These are phyloP conservation scores for Sminthurinus signatus DNA, from an alignment of 1,140 invertebrate genomes.

Conservation along the genomic window DNA sequence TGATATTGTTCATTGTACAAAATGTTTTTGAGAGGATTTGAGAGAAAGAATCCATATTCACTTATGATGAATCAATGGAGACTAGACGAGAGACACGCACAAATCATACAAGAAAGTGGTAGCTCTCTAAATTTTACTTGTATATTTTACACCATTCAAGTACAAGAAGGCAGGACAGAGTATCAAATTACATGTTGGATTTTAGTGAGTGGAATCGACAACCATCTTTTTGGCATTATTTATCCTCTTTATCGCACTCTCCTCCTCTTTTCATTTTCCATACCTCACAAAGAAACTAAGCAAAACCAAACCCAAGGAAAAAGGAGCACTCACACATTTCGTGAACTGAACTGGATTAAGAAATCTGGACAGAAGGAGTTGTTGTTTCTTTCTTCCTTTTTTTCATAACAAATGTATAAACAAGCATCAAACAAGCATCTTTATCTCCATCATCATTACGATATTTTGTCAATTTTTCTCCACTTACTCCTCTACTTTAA, in stretches of 20 bases:
- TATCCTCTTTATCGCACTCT: neutral
- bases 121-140: neutral
- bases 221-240: constrained; percentile 5
- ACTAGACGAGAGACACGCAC: neutral
- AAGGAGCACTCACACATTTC: too few relatives aligned
- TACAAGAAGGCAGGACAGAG: neutral
- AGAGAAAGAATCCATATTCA: neutral
- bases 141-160: neutral
- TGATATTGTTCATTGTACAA: neutral
- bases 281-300: too few relatives aligned
- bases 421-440: too few relatives aligned
- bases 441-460: too few relatives aligned
- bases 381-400: too few relatives aligned
- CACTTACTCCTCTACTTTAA: too few relatives aligned
- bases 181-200: neutral
- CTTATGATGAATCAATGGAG: neutral
- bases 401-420: too few relatives aligned
- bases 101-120: neutral
- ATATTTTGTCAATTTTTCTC: too few relatives aligned
- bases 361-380: too few relatives aligned
- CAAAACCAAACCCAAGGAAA: too few relatives aligned
- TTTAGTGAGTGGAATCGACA: neutral
- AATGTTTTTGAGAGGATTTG: neutral
- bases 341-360: too few relatives aligned
- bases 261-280: neutral